Conservation (phyloP, 2,113 vertebrate genomes). For the Pygoscelis adeliae region DNA sequence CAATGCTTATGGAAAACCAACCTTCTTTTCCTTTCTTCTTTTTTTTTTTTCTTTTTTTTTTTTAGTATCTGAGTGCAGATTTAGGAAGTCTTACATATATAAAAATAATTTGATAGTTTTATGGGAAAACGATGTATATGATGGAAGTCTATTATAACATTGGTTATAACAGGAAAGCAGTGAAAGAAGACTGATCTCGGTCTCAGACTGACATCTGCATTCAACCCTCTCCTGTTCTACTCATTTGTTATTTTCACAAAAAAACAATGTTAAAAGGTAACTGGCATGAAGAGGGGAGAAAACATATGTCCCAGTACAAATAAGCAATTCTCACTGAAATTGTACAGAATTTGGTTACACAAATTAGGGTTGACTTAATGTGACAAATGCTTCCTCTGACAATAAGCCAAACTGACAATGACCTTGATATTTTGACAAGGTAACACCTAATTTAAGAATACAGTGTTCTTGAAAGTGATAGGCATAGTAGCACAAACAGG, state of each 20-base stretch:
- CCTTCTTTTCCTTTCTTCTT: rapidly evolving
- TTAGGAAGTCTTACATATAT: neutral
- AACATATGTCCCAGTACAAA: neutral
- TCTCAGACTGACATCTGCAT: neutral
- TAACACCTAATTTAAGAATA: neutral
- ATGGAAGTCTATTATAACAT: neutral
- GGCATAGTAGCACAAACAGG: neutral
- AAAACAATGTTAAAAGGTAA: neutral
- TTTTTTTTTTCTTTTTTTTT: neutral
- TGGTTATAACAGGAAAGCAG: neutral
- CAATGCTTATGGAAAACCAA: neutral
- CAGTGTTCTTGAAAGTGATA: neutral
- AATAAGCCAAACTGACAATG: neutral
- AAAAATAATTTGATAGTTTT: neutral
- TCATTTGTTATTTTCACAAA: neutral
- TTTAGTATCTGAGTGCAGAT: neutral
- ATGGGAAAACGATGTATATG: neutral
- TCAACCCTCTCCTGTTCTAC: neutral
- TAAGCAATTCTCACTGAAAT: neutral
- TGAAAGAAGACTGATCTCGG: neutral
- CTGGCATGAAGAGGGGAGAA: neutral
- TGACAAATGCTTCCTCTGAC: neutral
- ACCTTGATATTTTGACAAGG: neutral
- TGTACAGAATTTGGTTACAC: neutral
- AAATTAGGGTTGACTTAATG: neutral